Base-by-base conservation (phyloP, 2,797 vertebrate species). In the Eptatretus atami region DNA sequence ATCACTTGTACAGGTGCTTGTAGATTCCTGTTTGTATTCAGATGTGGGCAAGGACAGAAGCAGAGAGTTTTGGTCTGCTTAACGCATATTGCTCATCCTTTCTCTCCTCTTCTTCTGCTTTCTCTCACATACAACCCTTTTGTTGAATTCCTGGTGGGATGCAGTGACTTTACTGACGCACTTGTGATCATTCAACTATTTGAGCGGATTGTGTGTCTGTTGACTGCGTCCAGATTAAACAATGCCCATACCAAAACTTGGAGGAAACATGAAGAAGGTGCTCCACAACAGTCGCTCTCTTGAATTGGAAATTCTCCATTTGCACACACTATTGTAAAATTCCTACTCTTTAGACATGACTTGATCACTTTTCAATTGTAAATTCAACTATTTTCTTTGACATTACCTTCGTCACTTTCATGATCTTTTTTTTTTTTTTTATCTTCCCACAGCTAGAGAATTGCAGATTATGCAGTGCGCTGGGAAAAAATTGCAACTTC, bases 211-310 rank as follows among this genome's bases (percentile, higher is more conserved):
- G 87, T 71, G 85, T 94, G 6, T 85, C 82, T 15, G 88, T 95
- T 65, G 80, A 94, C 66, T 95, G 88, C n/a, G 88, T 81, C 76
- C 69, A 72, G 64, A 70, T 86, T 95, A 67, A 95, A 95, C 76
- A 90, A 87, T n/a, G 67, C 1, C 87, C 87, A 0, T 94, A 88
- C 55, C 83, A 44, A 87, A 87, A 70, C 78, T 92, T 64, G 82
- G 86, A 67, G 81, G 84, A 72, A 92, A 93, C 70, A 95, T 95
- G 88, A 95, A 92, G 69, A 94, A 93, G 82, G 87, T 88, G 75
- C 31, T 3, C 31, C 31, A 44, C 31, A 44, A 4, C 31, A 44
- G 31, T 44, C 4, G 31, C 31, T 44, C 31, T 5, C 31, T 44
- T 44, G 6, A 44, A 5, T 44, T 44, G 6, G 31, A 44, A 2